Evolutionary conservation across 2,113 vertebrate species (phyloP).

Genomic region (Paratilapia polleni): DNA sequence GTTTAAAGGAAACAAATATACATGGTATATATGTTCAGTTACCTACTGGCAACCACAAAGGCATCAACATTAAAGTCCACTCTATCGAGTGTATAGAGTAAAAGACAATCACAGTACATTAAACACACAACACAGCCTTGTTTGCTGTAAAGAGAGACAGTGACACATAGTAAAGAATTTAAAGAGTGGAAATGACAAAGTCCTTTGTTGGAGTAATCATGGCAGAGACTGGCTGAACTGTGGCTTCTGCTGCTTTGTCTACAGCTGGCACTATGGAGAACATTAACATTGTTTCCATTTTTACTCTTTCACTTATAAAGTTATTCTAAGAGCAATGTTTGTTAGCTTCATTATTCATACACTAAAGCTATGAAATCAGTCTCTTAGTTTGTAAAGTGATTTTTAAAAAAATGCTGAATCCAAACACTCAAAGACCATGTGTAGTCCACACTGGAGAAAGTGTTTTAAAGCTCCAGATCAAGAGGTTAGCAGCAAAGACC

Average conservation of each 20-base stretch:
- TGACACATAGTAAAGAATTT: conserved; percentile 3
- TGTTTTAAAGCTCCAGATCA: conserved; percentile 13
- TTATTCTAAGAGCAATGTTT: background rate
- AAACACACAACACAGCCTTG: background rate
- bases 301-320: background rate
- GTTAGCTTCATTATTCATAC: background rate
- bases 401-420: background rate
- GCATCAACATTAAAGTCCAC: conserved; percentile 8
- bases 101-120: background rate
- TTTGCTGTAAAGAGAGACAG: background rate
- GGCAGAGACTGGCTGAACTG: conserved; percentile 9
- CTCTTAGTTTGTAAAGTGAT: background rate
- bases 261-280: conserved; percentile 29
- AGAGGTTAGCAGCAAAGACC: conserved; percentile 38
- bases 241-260: conserved; percentile 12
- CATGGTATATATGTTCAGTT: background rate
- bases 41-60: background rate
- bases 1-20: conserved; percentile 54
- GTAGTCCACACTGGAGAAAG: background rate
- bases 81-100: conserved; percentile 44
- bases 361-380: background rate
- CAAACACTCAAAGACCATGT: background rate
- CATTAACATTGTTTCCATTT: conserved; percentile 7
- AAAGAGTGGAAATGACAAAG: background rate
- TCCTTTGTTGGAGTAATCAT: background rate